phyloP scores from a whole-genome alignment of 2,888 invertebrate species.

The Syrista parreyssii region DNA sequence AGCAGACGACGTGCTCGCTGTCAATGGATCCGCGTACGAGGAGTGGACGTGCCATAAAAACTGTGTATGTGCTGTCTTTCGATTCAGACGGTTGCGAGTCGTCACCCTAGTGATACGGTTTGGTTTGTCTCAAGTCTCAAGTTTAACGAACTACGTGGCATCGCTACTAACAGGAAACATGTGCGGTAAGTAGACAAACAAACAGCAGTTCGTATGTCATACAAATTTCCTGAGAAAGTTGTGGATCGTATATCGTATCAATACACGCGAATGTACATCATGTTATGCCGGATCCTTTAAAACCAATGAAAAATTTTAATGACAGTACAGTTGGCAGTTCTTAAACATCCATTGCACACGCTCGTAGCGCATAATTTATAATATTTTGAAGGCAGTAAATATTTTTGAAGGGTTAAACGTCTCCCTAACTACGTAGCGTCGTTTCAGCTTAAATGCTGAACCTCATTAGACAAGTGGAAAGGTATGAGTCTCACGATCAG shows the following conservation, averaged over 20 bases:
- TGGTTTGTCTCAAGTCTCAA: not conserved
- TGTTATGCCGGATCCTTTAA: not conserved
- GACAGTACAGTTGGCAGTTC: not conserved
- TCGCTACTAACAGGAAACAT: slow-evolving; percentile 16
- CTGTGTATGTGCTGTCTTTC: slow-evolving; percentile 23
- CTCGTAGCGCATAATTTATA: not conserved
- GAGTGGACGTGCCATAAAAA: slow-evolving; percentile 37
- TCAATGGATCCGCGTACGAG: slow-evolving; percentile 21
- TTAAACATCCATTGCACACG: not conserved
- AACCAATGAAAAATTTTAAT: not conserved
- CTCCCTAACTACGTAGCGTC: not conserved
- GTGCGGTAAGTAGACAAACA: slow-evolving; percentile 27
- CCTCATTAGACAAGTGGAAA: not conserved
- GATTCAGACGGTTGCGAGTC: slow-evolving; percentile 37
- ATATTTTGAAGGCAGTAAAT: not conserved
- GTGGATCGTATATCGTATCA: not conserved
- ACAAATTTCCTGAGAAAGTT: not conserved
- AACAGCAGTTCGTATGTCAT: not conserved
- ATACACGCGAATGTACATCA: not conserved
- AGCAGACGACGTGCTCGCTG: slow-evolving; percentile 28
- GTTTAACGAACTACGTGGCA: slow-evolving; percentile 11
- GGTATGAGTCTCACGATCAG: not conserved
- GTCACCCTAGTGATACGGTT: slow-evolving; percentile 24
- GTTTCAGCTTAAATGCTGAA: not conserved
- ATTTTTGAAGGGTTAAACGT: not conserved